Conservation (phyloP, 2,113 vertebrate genomes). For the Nymphicus hollandicus region DNA sequence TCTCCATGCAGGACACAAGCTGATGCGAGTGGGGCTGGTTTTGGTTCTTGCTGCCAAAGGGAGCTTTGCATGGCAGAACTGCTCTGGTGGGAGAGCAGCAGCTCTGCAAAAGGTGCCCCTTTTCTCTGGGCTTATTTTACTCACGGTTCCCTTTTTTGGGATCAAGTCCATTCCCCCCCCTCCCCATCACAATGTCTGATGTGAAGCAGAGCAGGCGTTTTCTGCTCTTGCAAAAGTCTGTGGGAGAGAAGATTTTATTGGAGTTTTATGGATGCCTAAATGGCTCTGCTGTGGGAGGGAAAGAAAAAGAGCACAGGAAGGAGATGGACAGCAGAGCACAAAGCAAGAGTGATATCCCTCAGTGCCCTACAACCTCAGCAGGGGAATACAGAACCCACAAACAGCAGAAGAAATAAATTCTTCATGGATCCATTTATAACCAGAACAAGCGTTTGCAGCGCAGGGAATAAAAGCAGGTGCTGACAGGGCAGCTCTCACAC, state of each 20-base stretch:
- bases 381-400: constrained; percentile 25
- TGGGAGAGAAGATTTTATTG: constrained; percentile 54
- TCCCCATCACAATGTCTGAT: neutral
- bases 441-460: constrained; percentile 13
- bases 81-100: neutral
- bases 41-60: neutral
- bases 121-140: constrained; percentile 27
- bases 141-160: neutral
- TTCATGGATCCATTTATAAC: constrained; percentile 28
- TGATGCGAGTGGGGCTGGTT: neutral
- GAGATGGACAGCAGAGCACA: constrained; percentile 54
- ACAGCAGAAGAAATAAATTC: constrained; percentile 43
- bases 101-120: constrained; percentile 1
- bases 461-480: neutral
- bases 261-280: constrained; percentile 65
- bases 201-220: constrained; percentile 18
- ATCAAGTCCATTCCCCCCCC: neutral
- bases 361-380: neutral
- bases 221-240: constrained; percentile 22
- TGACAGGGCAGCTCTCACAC: neutral
- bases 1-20: neutral
- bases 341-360: constrained; percentile 20
- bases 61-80: neutral
- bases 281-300: constrained; percentile 28
- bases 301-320: constrained; percentile 35